phyloP scores from a whole-genome alignment of 2,888 invertebrate genomes.

The Diachrysia chrysitis region DNA sequence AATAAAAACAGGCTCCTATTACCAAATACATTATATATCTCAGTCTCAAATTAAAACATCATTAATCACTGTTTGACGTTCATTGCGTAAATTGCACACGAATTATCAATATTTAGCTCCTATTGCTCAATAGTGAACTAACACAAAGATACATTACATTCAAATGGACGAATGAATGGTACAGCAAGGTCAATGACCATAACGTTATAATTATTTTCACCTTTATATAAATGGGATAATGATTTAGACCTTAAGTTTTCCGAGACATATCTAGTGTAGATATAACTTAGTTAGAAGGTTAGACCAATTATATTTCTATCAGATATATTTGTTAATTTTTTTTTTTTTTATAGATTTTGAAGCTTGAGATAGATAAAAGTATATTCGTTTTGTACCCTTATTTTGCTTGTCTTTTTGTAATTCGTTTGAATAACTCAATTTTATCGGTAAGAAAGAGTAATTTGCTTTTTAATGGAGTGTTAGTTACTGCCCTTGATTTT shows the following conservation, averaged over 20 bases:
- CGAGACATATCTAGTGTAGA: conserved; percentile 35
- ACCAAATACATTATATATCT: not conserved
- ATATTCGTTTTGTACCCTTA: too few species aligned
- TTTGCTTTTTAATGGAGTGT: too few species aligned
- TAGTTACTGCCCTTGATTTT: too few species aligned
- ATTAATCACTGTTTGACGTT: not conserved
- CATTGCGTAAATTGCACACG: not conserved
- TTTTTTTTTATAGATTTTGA: too few species aligned
- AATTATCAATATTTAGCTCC: conserved; percentile 16
- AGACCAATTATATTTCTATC: conserved; percentile 10
- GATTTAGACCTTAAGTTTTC: conserved; percentile 55
- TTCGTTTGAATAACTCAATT: too few species aligned
- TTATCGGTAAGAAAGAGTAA: too few species aligned
- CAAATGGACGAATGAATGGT: conserved; percentile 21
- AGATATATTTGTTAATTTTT: conserved; percentile 10
- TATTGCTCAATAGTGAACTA: conserved; percentile 9
- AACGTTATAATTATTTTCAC: conserved; percentile 51
- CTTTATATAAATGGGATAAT: conserved; percentile 48
- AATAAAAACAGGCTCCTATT: not conserved
- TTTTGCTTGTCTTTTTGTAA: too few species aligned
- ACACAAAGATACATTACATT: conserved; percentile 31
- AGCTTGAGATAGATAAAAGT: too few species aligned
- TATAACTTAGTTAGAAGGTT: conserved; percentile 28
- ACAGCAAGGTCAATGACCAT: conserved; percentile 58
- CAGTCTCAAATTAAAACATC: not conserved